A percentile compares a stretch with the other conserved stretches of the same genome.
These are phyloP conservation scores for Eulimnadia texana DNA, from an alignment of 1,140 invertebrate genomes.

Conservation along the genomic window DNA sequence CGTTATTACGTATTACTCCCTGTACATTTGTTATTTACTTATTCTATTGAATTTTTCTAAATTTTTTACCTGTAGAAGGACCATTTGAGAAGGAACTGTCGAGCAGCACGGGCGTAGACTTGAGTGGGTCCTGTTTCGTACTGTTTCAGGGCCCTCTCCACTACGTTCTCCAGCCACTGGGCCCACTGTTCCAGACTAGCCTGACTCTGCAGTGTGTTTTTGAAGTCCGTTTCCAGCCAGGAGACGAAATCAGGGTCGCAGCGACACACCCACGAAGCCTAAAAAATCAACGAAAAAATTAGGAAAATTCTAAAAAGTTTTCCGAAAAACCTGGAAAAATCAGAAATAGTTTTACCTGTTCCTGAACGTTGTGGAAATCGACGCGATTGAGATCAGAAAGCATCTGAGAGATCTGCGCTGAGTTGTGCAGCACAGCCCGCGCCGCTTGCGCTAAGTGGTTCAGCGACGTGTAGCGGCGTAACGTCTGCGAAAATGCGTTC, in stretches of 20 bases:
- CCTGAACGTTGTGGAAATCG: constrained; percentile 92
- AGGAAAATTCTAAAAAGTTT: neutral
- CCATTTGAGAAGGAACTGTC: constrained; percentile 95
- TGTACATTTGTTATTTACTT: too few relatives aligned
- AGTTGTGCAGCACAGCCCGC: constrained; percentile 86
- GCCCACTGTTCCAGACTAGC: constrained; percentile 94
- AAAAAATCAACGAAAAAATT: constrained; percentile 24
- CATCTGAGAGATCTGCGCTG: constrained; percentile 93
- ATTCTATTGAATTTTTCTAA: too few relatives aligned
- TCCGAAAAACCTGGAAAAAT: neutral
- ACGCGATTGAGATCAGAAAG: constrained; percentile 89
- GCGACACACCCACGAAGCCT: constrained; percentile 95
- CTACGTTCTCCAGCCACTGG: constrained; percentile 85
- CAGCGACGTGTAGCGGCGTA: constrained; percentile 91
- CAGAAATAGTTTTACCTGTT: constrained; percentile 39
- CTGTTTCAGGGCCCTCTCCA: constrained; percentile 55
- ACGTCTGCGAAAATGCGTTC: constrained; percentile 82
- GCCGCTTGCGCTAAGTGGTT: constrained; percentile 96
- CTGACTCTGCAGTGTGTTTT: constrained; percentile 79
- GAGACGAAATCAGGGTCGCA: constrained; percentile 77
- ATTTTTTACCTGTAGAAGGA: constrained; percentile 84
- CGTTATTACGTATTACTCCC: too few relatives aligned
- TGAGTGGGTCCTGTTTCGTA: constrained; percentile 60
- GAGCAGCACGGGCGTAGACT: constrained; percentile 73
- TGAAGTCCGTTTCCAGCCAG: constrained; percentile 82